Base-by-base conservation (phyloP, 92 coral and sea anemone genomes). In the Porites evermanni region DNA sequence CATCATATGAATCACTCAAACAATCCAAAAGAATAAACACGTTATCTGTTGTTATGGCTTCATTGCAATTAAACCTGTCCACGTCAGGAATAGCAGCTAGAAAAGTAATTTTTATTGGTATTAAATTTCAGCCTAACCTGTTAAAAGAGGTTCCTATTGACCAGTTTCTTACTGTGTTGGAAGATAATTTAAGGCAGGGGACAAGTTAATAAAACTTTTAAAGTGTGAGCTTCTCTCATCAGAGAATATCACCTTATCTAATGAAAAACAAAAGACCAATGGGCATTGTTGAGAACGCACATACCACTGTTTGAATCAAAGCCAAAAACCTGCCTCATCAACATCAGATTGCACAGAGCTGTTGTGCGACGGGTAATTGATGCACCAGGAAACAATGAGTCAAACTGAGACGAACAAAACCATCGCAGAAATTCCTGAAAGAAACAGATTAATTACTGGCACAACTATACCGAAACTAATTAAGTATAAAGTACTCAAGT, bases 351-450 rank as follows among this genome's bases (percentile, higher is more conserved):
- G 79, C 92, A 89, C 70, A 96, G 85, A 18, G 98, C 95, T 70
- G 99, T 93, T 14, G 94, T 88, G 54, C 98, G 92, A 13, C 99
- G 98, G 53, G 95, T 86, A 47, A 93, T 95, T 12, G 98, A 93
- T 24, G 98, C 95, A 66, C 98, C 98, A 29, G 99, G 99, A 74
- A 94, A 96, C 64, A 96, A 78, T 0, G 99, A 95, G 50, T 85
- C 73, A 60, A 96, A 96, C 82, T 92, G 95, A 24, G 88, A 91
- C 29, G 87, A 89, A 67, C 85, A 80, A 79, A 93, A 96, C 99
- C 98, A 94, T 23, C 12, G 86, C 23, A 96, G 90, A 71, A 93
- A 96, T 44, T 92, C 95, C 99, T 96, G 83, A 11, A 59, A 82
- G 8, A 90, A 12, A 74, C 11, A 47, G 78, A 84, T n/a, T 1